phyloP scores from a whole-genome alignment of 2,113 vertebrate genomes.

The Tragelaphus imberbis region DNA sequence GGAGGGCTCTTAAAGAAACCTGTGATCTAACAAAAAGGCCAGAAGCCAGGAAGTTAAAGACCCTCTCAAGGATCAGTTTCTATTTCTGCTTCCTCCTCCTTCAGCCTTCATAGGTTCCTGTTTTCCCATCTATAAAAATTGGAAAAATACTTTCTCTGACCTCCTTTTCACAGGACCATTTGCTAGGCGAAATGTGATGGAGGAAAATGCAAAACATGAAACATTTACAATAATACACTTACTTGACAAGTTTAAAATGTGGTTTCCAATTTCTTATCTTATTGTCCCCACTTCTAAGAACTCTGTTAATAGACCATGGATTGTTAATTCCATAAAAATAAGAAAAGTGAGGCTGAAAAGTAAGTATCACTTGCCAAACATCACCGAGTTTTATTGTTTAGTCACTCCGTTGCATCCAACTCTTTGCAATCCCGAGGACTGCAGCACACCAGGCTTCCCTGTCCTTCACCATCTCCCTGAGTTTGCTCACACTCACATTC shows the following conservation, averaged over 20 bases:
- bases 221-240: not conserved
- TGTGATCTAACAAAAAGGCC: conserved; percentile 20
- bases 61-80: not conserved
- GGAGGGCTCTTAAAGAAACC: not conserved
- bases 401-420: not conserved
- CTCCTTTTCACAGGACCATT: not conserved
- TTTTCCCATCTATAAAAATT: conserved; percentile 11
- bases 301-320: not conserved
- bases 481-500: not conserved
- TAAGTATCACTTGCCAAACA: accelerated
- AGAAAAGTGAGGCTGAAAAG: not conserved
- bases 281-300: not conserved
- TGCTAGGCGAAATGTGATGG: not conserved
- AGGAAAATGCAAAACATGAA: not conserved
- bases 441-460: not conserved
- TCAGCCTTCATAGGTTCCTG: not conserved
- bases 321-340: not conserved
- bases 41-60: not conserved
- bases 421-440: not conserved
- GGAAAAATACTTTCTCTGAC: not conserved
- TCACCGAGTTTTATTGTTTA: not conserved
- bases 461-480: not conserved
- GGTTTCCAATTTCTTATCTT: not conserved
- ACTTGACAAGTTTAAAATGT: not conserved
- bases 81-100: not conserved